phyloP scores from a whole-genome alignment of 2,797 vertebrate genomes.

The Hipposideros larvatus region DNA sequence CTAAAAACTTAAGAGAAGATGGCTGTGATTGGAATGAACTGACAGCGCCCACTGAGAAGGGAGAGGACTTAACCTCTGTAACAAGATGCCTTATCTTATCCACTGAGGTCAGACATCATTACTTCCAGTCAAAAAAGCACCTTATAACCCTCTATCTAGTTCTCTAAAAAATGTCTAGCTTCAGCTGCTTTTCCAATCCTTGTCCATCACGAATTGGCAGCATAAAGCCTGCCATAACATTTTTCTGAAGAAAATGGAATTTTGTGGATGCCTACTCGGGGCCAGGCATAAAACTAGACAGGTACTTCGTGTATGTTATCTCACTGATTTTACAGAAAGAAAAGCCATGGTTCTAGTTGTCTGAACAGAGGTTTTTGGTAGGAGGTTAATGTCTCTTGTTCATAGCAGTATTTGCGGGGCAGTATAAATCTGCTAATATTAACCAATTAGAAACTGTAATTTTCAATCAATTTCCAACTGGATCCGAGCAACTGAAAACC shows the following conservation, averaged over 20 bases:
- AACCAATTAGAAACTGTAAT: background rate
- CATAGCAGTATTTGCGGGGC: background rate
- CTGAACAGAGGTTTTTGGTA: background rate
- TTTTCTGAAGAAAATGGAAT: background rate
- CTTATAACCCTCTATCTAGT: background rate
- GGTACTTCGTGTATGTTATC: background rate
- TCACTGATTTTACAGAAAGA: background rate
- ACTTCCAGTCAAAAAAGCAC: background rate
- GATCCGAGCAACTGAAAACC: background rate
- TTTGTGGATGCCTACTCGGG: background rate
- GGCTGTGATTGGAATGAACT: background rate
- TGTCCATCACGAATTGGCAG: background rate
- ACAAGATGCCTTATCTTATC: background rate
- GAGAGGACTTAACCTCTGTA: background rate
- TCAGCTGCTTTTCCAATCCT: background rate
- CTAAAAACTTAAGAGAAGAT: background rate
- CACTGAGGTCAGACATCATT: background rate
- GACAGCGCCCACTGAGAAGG: background rate
- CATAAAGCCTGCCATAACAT: background rate
- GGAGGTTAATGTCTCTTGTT: background rate
- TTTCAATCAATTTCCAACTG: constrained; percentile 7
- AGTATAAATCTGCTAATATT: background rate
- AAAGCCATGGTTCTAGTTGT: background rate
- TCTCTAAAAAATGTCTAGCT: background rate
- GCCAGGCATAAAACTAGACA: background rate